Conservation (phyloP, 2,113 vertebrate genomes). For the Caranx melampygus region DNA sequence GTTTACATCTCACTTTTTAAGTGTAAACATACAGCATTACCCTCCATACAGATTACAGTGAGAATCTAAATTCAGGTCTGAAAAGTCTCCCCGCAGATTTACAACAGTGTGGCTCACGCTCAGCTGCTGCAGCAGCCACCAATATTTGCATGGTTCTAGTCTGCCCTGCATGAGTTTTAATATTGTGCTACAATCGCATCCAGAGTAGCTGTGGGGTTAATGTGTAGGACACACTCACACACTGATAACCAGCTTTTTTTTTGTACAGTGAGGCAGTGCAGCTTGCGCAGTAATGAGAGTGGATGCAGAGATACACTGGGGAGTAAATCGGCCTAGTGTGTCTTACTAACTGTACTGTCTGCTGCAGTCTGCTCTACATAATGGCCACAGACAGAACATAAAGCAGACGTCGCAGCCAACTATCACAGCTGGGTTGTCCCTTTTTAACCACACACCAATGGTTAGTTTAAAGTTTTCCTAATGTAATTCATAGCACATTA, state of each 20-base stretch:
- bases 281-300: constrained; percentile 33
- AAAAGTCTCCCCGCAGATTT: background rate
- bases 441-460: background rate
- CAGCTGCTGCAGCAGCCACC: background rate
- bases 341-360: constrained; percentile 21
- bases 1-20: constrained; percentile 8
- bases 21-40: constrained; percentile 2
- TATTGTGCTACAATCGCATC: constrained; percentile 3
- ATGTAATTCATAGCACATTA: background rate
- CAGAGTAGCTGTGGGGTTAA: constrained; percentile 31
- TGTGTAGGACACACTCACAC: constrained; percentile 20
- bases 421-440: constrained; percentile 1
- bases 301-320: constrained; percentile 5
- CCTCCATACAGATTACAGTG: background rate
- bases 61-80: background rate
- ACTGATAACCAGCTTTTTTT: constrained; percentile 12
- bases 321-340: constrained; percentile 12
- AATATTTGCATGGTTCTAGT: constrained; percentile 21
- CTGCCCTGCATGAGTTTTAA: background rate
- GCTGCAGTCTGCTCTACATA: constrained; percentile 15
- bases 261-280: background rate
- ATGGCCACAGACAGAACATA: constrained; percentile 19
- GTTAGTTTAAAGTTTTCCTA: background rate
- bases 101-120: background rate
- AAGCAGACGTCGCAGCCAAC: constrained; percentile 20